Base-by-base conservation (phyloP, 2,888 invertebrate species). In the Ormyrus nitidulus region DNA sequence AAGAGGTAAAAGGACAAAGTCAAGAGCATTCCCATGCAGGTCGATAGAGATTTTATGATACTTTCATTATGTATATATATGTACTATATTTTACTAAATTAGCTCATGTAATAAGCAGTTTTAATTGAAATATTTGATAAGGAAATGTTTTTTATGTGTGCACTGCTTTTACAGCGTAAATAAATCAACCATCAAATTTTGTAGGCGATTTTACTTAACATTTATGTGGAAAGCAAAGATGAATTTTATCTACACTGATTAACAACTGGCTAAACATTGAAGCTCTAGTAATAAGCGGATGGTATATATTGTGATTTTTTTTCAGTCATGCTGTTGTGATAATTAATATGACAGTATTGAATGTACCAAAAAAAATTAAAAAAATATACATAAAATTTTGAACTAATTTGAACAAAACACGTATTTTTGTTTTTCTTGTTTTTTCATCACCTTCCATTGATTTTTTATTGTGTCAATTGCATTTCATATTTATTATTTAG, bases 21-120 rank as follows among this genome's bases (percentile, higher is more conserved):
- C 81, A 86, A 87, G 85, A 84, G 83, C 89, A 88, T 89, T 88
- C 88, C 82, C 89, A 89, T 89, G 89, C 89, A 88, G 66, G 73
- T 71, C 71, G 65, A 34, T 69, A 66, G 49, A 54, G 58, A 74
- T 68, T 65, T 68, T 62, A 51, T 69, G n/a, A 19, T 65, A 59
- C 58, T 44, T 58, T 64, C 34, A 48, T 73, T 19, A 59, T 13
- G 51, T 51, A 64, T 19, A 64, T 19, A 48, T 75, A 51, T 66
- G 51, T 66, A 53, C 19, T 58, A 65, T 61, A 68, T 69, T 69
- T 74, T 59, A 9, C 56, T 68, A 79, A 58, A 13, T 73, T 56
- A 68, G 49, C 61, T 79, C 7, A 44, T 13, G 10, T 19, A 59
- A 59, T 66, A 61, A 66, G 61, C 70, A 51, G 66, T 48, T 59